Percentiles rank a stretch among this genome's conserved stretches.
Evolutionary conservation across 2,888 invertebrate species (phyloP).

Genomic region (Sphaeridia pumilis): DNA sequence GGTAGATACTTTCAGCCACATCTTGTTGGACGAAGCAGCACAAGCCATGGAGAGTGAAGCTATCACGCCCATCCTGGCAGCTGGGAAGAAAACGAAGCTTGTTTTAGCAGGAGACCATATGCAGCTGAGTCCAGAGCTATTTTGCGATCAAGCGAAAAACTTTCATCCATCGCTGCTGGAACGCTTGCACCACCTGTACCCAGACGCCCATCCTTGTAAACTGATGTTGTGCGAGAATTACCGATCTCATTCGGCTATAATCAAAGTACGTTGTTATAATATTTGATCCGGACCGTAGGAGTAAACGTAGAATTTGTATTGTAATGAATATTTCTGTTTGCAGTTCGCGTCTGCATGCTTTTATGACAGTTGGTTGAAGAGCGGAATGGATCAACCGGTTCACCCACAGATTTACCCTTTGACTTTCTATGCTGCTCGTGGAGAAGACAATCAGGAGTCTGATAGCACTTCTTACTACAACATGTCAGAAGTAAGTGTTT

Average conservation of each 20-base stretch:
- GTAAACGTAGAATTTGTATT: neutral
- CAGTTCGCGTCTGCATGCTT: constrained; percentile 66
- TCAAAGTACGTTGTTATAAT: constrained; percentile 44
- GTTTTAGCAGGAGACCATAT: constrained; percentile 77
- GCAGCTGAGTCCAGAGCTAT: constrained; percentile 47
- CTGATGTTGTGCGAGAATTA: constrained; percentile 71
- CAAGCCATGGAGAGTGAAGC: constrained; percentile 79
- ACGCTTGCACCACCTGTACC: constrained; percentile 63
- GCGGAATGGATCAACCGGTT: constrained; percentile 57
- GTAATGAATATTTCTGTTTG: constrained; percentile 12
- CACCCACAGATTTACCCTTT: constrained; percentile 56
- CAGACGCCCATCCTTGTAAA: constrained; percentile 60
- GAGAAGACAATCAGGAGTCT: constrained; percentile 64
- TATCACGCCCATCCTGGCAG: constrained; percentile 63
- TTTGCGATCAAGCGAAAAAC: constrained; percentile 39
- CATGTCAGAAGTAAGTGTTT: constrained; percentile 52
- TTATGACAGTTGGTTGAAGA: constrained; percentile 62
- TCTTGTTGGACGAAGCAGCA: constrained; percentile 74
- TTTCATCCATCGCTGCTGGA: constrained; percentile 63
- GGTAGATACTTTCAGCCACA: constrained; percentile 62
- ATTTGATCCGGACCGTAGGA: too few species aligned
- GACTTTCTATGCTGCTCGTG: constrained; percentile 66
- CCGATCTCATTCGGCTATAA: constrained; percentile 67
- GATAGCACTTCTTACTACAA: constrained; percentile 66
- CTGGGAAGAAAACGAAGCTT: constrained; percentile 57